Base-by-base conservation (phyloP, 1,140 invertebrate species). In the Drosophila setifemur region DNA sequence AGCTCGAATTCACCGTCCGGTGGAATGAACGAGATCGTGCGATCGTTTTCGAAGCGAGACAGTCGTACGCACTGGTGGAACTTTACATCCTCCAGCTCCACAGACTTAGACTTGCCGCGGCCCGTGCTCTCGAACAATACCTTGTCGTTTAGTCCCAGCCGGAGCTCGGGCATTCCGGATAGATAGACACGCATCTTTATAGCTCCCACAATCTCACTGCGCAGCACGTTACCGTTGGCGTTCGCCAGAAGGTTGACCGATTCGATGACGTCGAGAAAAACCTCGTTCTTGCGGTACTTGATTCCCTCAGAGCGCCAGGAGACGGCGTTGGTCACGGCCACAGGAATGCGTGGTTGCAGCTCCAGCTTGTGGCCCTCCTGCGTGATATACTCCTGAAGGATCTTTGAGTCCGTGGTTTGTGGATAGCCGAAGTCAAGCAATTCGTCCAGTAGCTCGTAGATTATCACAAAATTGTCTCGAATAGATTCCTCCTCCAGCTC, bases 1-100 rank as follows among this genome's bases (percentile, higher is more conserved):
- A 99, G 91, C 91, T 99, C 99, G 93, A 99, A 99, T 90, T 99
- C 99, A 18, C 99, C 99, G 93, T 99, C 99, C 0, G 98, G 99
- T 33, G 98, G 99, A 88, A 99, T 99, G 81, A 99, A 99, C 0
- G 97, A 99, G 71, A 99, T 99, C 0, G 98, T 99, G 29, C 98
- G 93, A 89, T 99, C 98, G 90, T 99, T 99, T 90, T 99, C 99
- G 92, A 99, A 99, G 42, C 96, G 92, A 0, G 98, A 99, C 42
- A 99, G 91, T 68, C 98, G 93, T 0, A 99, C 99, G 91, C 99
- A 99, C 89, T 99, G 99, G 91, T 99, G 99, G 89, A 99, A 99
- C 91, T 99, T 99, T 0, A 99, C 98, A 92, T 99, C 99, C 91
- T 99, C 99, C 29, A 99, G 91, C 91, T 99, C 99, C 0, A 99